Base-by-base conservation (phyloP, 2,113 vertebrate species). In the Microtus richardsoni region DNA sequence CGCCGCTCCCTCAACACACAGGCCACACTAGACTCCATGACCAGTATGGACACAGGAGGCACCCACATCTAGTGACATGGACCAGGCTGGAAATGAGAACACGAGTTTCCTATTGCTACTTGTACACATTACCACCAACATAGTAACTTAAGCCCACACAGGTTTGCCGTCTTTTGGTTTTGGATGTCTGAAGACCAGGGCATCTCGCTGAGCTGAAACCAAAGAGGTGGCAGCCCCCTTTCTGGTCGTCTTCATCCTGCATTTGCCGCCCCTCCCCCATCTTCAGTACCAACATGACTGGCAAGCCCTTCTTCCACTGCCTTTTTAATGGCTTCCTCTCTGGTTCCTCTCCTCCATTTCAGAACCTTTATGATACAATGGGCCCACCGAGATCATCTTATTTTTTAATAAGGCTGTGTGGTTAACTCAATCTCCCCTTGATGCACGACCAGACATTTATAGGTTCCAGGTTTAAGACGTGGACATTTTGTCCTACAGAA, bases 131-230 rank as follows among this genome's bases (percentile, higher is more conserved):
- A 22, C 39, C 66, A 68, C 68, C 41, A 41, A 30, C 41, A 21
- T 3, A 41, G 44, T 49, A 52, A 79, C 30, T 94, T 62, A 66
- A 83, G 64, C 44, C 33, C 41, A 44, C 75, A 87, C 14, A 47
- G 1, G 62, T 58, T 33, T 47, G 39, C 73, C 6, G 39, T 41
- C 73, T 68, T 91, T 11, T 0, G 0, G 24, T 47, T 85, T 80
- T 64, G 26, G 60, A 80, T 66, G 54, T 77, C 74, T 24, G 74
- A 89, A 36, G 90, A 68, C 47, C 84, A 93, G 90, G 47, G 28
- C 21, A 75, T 70, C 26, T 58, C 77, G 2, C 1, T 22, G 66
- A 62, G 60, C 64, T 75, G n/a, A 52, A 52, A 5, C 41, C 54
- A n/a, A 64, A 33, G 28, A 28, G 47, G 13, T 16, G 47, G 62